Evolutionary conservation across 2,888 invertebrate genomes (phyloP).

Genomic region (Lasioglossum zephyrum): DNA sequence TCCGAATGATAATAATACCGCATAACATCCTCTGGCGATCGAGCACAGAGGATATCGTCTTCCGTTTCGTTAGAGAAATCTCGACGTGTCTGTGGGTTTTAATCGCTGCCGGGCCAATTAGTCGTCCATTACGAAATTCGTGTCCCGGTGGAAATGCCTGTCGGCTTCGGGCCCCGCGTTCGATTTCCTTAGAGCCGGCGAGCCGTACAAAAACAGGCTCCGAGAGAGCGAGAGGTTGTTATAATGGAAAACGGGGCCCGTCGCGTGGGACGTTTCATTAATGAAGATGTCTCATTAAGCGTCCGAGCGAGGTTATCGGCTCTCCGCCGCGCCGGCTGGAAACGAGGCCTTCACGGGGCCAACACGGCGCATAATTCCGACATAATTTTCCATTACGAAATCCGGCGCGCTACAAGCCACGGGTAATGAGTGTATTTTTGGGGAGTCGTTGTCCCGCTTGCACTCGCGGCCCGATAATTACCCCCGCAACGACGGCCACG

Average conservation of each 20-base stretch:
- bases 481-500: slow-evolving; percentile 20
- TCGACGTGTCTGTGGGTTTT: slow-evolving; percentile 15
- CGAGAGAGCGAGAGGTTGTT: slow-evolving; percentile 19
- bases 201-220: slow-evolving; percentile 28
- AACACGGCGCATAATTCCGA: slow-evolving; percentile 61
- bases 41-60: neutral
- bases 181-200: slow-evolving; percentile 41
- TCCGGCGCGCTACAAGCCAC: slow-evolving; percentile 2
- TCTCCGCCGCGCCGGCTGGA: slow-evolving; percentile 39
- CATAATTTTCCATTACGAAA: slow-evolving; percentile 72
- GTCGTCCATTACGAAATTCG: slow-evolving; percentile 63
- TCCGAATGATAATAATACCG: neutral
- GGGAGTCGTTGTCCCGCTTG: slow-evolving; percentile 28
- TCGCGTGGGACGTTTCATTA: slow-evolving; percentile 71
- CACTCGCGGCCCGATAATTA: slow-evolving; percentile 42
- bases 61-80: slow-evolving; percentile 55
- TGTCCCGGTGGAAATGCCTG: slow-evolving; percentile 48
- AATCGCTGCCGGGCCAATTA: slow-evolving; percentile 62
- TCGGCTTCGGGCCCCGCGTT: neutral
- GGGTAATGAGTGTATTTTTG: slow-evolving; percentile 40
- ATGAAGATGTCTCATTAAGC: slow-evolving; percentile 72
- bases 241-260: slow-evolving; percentile 50
- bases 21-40: neutral
- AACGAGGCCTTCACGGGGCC: slow-evolving; percentile 54
- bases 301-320: slow-evolving; percentile 67